These are phyloP conservation scores for Oenanthe oenanthe DNA, from an alignment of 2,113 vertebrate species.

Conservation along the genomic window DNA sequence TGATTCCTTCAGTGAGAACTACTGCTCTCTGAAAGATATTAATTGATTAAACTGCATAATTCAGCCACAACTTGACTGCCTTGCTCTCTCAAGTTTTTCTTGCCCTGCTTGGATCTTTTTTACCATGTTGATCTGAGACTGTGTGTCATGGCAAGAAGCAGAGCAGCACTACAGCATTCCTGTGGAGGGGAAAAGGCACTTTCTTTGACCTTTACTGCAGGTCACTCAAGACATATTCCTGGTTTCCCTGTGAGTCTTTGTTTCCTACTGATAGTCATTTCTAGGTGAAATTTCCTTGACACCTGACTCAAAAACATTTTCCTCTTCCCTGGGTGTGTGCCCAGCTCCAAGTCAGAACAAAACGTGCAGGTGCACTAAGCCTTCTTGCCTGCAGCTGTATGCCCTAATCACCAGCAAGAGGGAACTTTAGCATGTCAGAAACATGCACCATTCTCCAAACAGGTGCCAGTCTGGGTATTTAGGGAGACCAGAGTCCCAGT, in stretches of 20 bases:
- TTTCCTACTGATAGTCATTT: background rate
- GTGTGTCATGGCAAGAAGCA: fast-evolving
- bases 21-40: background rate
- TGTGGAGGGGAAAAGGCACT: background rate
- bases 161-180: background rate
- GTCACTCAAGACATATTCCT: background rate
- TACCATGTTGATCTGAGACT: background rate
- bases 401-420: background rate
- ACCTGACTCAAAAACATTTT: background rate
- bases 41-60: background rate
- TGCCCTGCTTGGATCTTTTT: background rate
- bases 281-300: background rate
- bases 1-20: background rate
- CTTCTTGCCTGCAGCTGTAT: background rate
- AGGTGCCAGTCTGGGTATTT: background rate
- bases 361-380: background rate
- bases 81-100: background rate
- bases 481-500: background rate
- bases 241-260: background rate
- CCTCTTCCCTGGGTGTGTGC: background rate
- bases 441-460: background rate
- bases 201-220: background rate
- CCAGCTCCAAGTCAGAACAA: background rate
- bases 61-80: background rate
- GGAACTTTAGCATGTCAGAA: background rate